Conservation (phyloP, 1,140 invertebrate genomes). For the Lordiphosa stackelbergi region DNA sequence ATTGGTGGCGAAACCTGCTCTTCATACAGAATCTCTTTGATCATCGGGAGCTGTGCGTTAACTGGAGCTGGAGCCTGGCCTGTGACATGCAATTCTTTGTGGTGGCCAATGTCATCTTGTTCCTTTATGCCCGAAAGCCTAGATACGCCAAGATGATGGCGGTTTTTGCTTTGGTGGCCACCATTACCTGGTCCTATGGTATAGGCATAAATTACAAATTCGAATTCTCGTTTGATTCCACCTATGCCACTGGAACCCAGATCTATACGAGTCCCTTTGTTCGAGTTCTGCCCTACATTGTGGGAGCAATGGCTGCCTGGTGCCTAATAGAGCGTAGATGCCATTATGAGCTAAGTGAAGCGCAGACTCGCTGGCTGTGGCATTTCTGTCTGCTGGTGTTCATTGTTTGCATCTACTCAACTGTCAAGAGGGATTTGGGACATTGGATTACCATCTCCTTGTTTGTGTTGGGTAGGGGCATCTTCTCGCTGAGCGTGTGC, state of each 20-base stretch:
- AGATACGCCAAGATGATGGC: slow-evolving; percentile 39
- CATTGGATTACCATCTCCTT: slow-evolving; percentile 45
- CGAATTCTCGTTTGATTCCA: slow-evolving; percentile 67
- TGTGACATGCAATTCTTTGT: slow-evolving; percentile 89
- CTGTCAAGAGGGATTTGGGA: slow-evolving; percentile 65
- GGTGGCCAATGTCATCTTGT: slow-evolving; percentile 78
- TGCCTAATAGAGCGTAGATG: slow-evolving; percentile 41
- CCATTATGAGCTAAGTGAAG: slow-evolving; percentile 41
- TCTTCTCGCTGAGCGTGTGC: slow-evolving; percentile 58
- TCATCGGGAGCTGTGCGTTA: slow-evolving; percentile 82
- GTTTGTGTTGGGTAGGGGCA: slow-evolving; percentile 53
- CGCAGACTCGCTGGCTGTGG: slow-evolving; percentile 51
- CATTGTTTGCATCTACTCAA: slow-evolving; percentile 59
- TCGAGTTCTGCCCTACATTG: slow-evolving; percentile 64
- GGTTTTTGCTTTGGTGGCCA: slow-evolving; percentile 31
- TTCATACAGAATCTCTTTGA: slow-evolving; percentile 82
- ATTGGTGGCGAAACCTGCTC: slow-evolving; percentile 83
- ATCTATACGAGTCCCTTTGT: slow-evolving; percentile 74
- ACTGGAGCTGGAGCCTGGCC: slow-evolving; percentile 90
- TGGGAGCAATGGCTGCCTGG: slow-evolving; percentile 66
- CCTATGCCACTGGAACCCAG: slow-evolving; percentile 58
- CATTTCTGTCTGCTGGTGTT: slow-evolving; percentile 53
- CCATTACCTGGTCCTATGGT: slow-evolving; percentile 53
- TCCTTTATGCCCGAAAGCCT: slow-evolving; percentile 78
- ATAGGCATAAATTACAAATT: slow-evolving; percentile 55